phyloP scores from a whole-genome alignment of 2,797 vertebrate species.

The Basileuterus tristriatus region DNA sequence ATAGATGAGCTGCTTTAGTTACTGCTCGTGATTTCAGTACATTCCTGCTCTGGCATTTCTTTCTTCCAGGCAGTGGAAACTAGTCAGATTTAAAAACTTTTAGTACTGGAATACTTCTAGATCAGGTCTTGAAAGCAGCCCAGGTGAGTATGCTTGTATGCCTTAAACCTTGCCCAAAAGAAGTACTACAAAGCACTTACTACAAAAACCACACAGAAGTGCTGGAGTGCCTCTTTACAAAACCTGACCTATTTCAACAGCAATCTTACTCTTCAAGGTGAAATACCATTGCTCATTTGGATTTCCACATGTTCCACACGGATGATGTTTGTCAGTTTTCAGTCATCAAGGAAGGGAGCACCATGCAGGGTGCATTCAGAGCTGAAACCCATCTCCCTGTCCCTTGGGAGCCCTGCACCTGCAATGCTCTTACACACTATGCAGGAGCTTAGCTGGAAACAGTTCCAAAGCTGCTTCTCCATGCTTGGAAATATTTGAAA shows the following conservation, averaged over 20 bases:
- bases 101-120: not conserved
- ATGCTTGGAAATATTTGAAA: not conserved
- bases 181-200: not conserved
- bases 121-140: not conserved
- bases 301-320: not conserved
- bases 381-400: not conserved
- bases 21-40: not conserved
- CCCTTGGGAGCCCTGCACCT: not conserved
- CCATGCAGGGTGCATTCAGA: not conserved
- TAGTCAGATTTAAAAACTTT: not conserved
- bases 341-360: not conserved
- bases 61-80: not conserved
- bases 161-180: not conserved
- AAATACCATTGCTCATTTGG: not conserved
- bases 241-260: not conserved
- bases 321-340: not conserved
- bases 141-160: not conserved
- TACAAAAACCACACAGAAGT: not conserved
- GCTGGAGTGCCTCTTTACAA: not conserved
- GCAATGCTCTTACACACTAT: rapidly evolving
- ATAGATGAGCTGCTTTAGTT: not conserved
- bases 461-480: not conserved
- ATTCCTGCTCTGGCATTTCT: not conserved
- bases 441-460: not conserved
- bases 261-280: not conserved